Base-by-base conservation (phyloP, 2,797 vertebrate genomes). In the Eospalax fontanierii region DNA sequence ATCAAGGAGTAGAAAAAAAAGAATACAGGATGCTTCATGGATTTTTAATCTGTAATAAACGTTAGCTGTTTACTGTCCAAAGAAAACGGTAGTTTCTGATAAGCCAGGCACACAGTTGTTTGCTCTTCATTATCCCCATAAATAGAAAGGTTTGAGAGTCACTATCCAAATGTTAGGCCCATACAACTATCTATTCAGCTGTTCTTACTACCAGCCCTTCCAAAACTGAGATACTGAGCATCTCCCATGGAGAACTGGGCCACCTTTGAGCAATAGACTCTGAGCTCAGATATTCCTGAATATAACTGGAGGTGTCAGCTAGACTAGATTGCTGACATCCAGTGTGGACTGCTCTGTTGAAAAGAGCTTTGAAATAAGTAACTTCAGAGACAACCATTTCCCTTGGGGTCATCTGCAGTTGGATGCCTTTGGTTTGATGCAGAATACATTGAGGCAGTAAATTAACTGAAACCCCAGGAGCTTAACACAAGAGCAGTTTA, bases 401-500 rank as follows among this genome's bases (percentile, higher is more conserved):
- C 33, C 22, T 82, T 50, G 40, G 66, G 73, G 46, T 80, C 71
- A 79, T 59, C 33, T 76, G 4, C 80, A 79, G 76, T 50, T 89
- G 7, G 40, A 65, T 1, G 63, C 0, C 63, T 83, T 57, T 54
- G 71, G 70, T 80, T 93, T 86, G 40, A 76, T 12, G 65, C 26
- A 66, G 24, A 93, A 50, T 40, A 87, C 5, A 71, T 5, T 50
- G 14, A 89, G 6, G n/a, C 54, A 61, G 40, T 43, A 80, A 76
- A 89, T 79, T 75, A 87, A 71, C 16, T 84, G 61, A 83, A 94
- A 66, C 71, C 33, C 21, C 30, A 50, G 35, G 61, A 6, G 2
- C 28, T 89, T 78, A 33, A 70, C 91, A 84, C 40, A 91, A 71
- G 38, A 89, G 50, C 89, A 75, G 15, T 91, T 73, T 83, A 96